Conservation (phyloP, 2,888 invertebrate species). For the Andrena trimmerana region DNA sequence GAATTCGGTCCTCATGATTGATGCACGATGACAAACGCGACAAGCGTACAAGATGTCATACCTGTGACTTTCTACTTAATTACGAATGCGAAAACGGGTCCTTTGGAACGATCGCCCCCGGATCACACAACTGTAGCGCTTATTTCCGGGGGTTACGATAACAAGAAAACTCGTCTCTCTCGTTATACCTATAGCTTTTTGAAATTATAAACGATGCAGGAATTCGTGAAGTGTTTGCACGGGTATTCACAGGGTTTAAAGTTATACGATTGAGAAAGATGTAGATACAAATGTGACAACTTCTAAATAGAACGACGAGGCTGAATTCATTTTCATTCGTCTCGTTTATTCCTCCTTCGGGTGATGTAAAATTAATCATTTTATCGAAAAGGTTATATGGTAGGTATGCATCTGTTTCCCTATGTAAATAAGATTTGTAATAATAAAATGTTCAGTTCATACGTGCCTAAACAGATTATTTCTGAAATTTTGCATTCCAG, state of each 20-base stretch:
- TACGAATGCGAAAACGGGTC: conserved; percentile 52
- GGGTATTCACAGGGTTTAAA: conserved; percentile 29
- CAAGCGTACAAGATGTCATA: conserved; percentile 53
- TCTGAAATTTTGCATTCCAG: not conserved
- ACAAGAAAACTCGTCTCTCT: conserved; percentile 10
- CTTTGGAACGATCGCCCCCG: conserved; percentile 14
- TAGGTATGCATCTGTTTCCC: too few relatives aligned
- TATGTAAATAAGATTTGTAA: too few relatives aligned
- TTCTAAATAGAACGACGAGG: not conserved
- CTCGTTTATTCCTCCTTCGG: too few relatives aligned
- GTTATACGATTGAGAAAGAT: conserved; percentile 9
- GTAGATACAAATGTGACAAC: conserved; percentile 22
- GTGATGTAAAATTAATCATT: too few relatives aligned
- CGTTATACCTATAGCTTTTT: conserved; percentile 16
- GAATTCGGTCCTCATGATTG: conserved; percentile 60
- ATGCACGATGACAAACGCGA: conserved; percentile 59
- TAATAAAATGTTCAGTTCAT: too few relatives aligned
- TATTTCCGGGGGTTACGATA: conserved; percentile 14
- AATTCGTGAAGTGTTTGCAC: conserved; percentile 29
- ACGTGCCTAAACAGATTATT: not conserved
- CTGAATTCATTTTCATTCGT: conserved; percentile 3
- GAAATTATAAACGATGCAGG: conserved; percentile 42
- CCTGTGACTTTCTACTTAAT: conserved; percentile 56
- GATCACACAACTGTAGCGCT: conserved; percentile 7
- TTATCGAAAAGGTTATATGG: too few relatives aligned